Percentiles rank a stretch among this genome's conserved stretches.
Evolutionary conservation across 2,888 invertebrate genomes (phyloP).

Genomic region (Amphimallon solstitiale): DNA sequence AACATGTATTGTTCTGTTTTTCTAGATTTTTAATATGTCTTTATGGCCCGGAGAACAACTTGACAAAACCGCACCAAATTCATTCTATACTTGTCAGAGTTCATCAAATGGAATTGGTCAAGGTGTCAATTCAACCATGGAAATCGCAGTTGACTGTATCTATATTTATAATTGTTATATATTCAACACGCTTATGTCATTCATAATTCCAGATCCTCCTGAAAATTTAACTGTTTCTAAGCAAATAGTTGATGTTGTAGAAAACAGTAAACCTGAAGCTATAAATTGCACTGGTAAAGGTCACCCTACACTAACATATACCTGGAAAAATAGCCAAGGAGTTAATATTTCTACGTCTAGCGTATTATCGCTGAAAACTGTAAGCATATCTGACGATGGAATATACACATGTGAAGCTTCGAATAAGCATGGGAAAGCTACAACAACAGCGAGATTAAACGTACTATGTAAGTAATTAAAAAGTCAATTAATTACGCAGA

Average conservation of each 20-base stretch:
- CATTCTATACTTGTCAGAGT: constrained; percentile 86
- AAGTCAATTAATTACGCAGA: no score
- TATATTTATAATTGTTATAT: constrained; percentile 47
- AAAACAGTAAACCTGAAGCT: constrained; percentile 67
- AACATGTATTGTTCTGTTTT: neutral
- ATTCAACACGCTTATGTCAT: neutral
- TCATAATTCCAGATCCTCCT: constrained; percentile 74
- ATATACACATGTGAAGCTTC: constrained; percentile 81
- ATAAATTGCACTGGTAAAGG: constrained; percentile 72
- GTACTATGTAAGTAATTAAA: constrained; percentile 80
- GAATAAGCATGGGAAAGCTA: constrained; percentile 82
- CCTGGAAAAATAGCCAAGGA: constrained; percentile 75
- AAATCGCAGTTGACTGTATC: constrained; percentile 92
- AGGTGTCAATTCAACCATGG: constrained; percentile 84
- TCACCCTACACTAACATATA: constrained; percentile 76
- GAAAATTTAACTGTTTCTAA: constrained; percentile 82
- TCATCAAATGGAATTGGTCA: constrained; percentile 80
- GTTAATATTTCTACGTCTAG: constrained; percentile 64
- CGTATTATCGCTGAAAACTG: constrained; percentile 71
- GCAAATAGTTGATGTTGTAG: constrained; percentile 66
- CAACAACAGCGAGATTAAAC: constrained; percentile 76
- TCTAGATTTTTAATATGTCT: constrained; percentile 84
- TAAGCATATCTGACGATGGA: constrained; percentile 78
- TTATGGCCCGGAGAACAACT: constrained; percentile 83
- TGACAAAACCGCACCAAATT: constrained; percentile 80